Base-by-base conservation (phyloP, 1,140 invertebrate genomes). In the Physella acuta region DNA sequence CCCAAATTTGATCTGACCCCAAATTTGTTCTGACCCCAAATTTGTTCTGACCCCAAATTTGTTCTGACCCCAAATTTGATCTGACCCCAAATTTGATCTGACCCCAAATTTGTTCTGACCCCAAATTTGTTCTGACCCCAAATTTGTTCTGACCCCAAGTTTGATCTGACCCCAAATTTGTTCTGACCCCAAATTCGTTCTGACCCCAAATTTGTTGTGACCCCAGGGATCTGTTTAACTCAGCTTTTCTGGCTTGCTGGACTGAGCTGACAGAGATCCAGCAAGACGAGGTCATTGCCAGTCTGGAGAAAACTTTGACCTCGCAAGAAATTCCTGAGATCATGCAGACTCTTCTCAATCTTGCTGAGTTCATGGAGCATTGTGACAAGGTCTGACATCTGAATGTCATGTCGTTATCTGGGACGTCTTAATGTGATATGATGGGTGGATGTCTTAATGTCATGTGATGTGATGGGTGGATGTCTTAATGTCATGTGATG, bases 281-380 rank as follows among this genome's bases (percentile, higher is more conserved):
- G 53, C 93, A 96, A 76, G 88, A 91, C 59, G 94, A 98, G 81
- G 85, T 99, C 0, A 92, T 97, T 3, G 87, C 90, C 60, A 94
- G 92, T 8, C 81, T 99, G 0, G 91, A 95, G 76, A 91, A 95
- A 82, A 96, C 96, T 0, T 82, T 99, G 0, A 92, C 91, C 56
- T 92, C 94, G 0, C 94, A 95, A 17, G 95, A 98, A 81, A 89
- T 97, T 60, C 94, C 96, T 0, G 98, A 99, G 84, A 92, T 99
- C 36, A 98, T 96, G 0, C 97, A 99, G 80, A 97, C 96, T 0
- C 93, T 99, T 69, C 86, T 99, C 1, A 99, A 99, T 86, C 86
- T 99, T 33, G 96, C 96, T 0, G 97, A 99, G 85, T 99, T 99
- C 78, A 98, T 99, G 94, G 97, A 99, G 78, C 97, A 99, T 81